These are phyloP conservation scores for Osmerus eperlanus DNA, from an alignment of 2,113 vertebrate species.

Conservation along the genomic window DNA sequence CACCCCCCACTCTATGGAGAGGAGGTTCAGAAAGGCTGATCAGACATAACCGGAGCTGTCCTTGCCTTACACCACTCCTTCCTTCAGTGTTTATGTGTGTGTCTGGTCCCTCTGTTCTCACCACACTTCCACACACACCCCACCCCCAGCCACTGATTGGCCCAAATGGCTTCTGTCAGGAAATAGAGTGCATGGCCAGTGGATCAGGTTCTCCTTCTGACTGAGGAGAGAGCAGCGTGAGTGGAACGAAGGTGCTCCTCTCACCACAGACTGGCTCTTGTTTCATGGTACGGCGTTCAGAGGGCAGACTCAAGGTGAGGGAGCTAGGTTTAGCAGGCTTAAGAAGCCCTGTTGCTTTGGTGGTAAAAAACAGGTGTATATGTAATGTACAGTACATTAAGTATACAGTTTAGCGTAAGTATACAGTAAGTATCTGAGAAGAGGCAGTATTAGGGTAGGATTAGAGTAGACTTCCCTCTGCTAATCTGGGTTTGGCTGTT, in stretches of 20 bases:
- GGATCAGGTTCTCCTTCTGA: slow-evolving; percentile 59
- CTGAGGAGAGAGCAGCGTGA: slow-evolving; percentile 47
- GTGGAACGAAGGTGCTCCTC: slow-evolving; percentile 30
- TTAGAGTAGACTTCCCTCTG: slow-evolving; percentile 9
- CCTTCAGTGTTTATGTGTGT: neutral
- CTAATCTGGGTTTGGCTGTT: neutral
- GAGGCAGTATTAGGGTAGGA: slow-evolving; percentile 21
- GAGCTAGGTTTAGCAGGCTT: slow-evolving; percentile 6
- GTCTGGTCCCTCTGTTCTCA: neutral
- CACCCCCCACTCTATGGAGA: slow-evolving; percentile 27
- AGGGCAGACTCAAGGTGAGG: slow-evolving; percentile 56
- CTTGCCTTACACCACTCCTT: too few species aligned
- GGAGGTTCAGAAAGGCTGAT: neutral
- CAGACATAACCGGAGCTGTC: too few species aligned
- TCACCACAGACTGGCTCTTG: slow-evolving; percentile 54
- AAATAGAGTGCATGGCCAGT: slow-evolving; percentile 41
- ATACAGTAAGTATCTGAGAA: neutral
- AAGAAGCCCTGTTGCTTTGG: too few species aligned
- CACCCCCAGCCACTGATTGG: slow-evolving; percentile 17
- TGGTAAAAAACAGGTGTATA: too few species aligned
- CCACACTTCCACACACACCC: slow-evolving; percentile 1
- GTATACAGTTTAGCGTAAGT: too few species aligned
- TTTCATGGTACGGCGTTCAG: slow-evolving; percentile 48
- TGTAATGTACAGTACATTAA: too few species aligned
- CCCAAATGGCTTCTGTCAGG: slow-evolving; percentile 36